Base-by-base conservation (phyloP, 2,888 invertebrate species). In the Agrotis segetum region DNA sequence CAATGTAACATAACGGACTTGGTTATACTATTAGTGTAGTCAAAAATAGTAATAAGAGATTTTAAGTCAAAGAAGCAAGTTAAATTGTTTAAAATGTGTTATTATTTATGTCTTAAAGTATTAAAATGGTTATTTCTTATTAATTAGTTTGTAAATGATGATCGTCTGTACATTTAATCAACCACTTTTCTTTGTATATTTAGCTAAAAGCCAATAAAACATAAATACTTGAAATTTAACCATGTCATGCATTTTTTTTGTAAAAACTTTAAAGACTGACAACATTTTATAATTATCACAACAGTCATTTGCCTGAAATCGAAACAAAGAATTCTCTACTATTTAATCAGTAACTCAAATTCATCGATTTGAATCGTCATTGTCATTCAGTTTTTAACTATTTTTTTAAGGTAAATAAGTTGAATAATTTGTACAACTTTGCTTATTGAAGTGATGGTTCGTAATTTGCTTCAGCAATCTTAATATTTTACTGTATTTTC, bases 61-160 rank as follows among this genome's bases (percentile, higher is more conserved):
- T 94, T 95, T 96, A 96, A 96, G 96, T 96, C 96, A 96, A 95
- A 95, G 94, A 95, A 96, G 93, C 95, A 94, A 95, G 96, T 96
- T 95, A 94, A 96, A 96, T 96, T 96, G 96, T 96, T 96, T 96
- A 95, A 95, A 95, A 95, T 95, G 96, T 96, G 96, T 96, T 96
- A 96, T 96, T 96, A 96, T 96, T 96, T 96, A 96, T 96, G 95
- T 96, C 95, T 93, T 96, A 96, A 96, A 96, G 96, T 96, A 96
- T 96, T 96, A 96, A 95, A 96, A 95, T 95, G 95, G 96, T 96
- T 96, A 96, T 96, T 96, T 96, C 96, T 96, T 96, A 96, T 96
- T 96, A 94, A 95, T 96, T 96, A 96, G 95, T 96, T 96, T 92
- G 94, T 96, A 96, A 96, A 95, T 93, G 92, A 92, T 92, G 91